These are phyloP conservation scores for Sebastiscus albofasciatus DNA, from an alignment of 2,797 vertebrate genomes.

Conservation along the genomic window DNA sequence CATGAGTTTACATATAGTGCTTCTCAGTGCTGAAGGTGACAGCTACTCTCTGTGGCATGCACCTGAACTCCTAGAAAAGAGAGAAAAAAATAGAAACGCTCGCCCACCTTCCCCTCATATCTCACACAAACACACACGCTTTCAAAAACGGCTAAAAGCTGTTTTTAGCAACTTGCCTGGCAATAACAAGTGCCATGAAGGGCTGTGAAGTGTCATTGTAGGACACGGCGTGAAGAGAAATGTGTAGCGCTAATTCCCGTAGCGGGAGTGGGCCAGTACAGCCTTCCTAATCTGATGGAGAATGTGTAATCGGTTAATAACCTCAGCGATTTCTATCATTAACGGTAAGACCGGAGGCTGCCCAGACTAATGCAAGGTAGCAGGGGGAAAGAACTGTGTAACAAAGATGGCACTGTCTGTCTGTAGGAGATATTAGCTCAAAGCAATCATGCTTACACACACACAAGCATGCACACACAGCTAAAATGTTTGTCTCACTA, in stretches of 20 bases:
- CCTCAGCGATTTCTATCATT: constrained; percentile 78
- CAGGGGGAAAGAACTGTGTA: constrained; percentile 35
- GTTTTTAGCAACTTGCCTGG: constrained; percentile 67
- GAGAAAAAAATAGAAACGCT: constrained; percentile 27
- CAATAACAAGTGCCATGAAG: constrained; percentile 47
- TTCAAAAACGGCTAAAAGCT: constrained; percentile 55
- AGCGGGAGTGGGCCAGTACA: constrained; percentile 50
- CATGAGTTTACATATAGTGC: constrained; percentile 10
- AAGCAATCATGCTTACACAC: constrained; percentile 31
- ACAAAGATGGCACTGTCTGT: constrained; percentile 74
- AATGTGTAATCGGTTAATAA: constrained; percentile 87
- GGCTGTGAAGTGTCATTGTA: constrained; percentile 57
- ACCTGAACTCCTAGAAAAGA: constrained; percentile 43
- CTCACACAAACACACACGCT: constrained; percentile 46
- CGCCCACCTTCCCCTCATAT: constrained; percentile 37
- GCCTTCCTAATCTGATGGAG: constrained; percentile 83
- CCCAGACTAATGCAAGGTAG: constrained; percentile 57
- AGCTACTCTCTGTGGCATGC: constrained; percentile 12
- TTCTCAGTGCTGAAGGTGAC: constrained; percentile 17
- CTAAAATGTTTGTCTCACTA: constrained; percentile 57
- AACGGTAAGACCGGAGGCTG: constrained; percentile 57
- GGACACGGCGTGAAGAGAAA: constrained; percentile 43
- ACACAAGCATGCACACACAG: constrained; percentile 13
- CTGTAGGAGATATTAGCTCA: constrained; percentile 52
- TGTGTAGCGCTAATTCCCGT: constrained; percentile 56